A percentile compares a stretch with the other conserved stretches of the same genome.
Evolutionary conservation across 2,797 vertebrate genomes (phyloP).

Genomic region (Hafferia zeledoni): DNA sequence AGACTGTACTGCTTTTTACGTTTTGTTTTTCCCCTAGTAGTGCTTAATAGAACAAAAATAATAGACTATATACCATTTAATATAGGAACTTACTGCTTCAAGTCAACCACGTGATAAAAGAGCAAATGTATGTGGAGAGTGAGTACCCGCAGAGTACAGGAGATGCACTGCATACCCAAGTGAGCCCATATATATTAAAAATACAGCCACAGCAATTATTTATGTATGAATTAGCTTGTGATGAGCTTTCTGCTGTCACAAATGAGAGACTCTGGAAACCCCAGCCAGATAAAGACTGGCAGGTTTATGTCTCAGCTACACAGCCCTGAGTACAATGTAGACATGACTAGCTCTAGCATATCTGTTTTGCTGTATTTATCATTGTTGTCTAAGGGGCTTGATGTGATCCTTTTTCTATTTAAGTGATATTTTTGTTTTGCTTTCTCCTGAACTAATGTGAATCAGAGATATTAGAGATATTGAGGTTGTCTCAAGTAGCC

Average conservation of each 20-base stretch:
- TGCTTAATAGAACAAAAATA: background rate
- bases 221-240: background rate
- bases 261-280: slow-evolving; percentile 1
- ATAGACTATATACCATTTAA: background rate
- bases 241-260: background rate
- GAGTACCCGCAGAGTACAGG: background rate
- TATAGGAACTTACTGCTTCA: background rate
- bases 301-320: background rate
- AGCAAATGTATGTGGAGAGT: background rate
- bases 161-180: background rate
- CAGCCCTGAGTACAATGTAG: background rate
- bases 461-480: background rate
- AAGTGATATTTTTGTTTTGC: background rate
- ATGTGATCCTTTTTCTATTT: background rate
- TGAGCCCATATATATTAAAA: background rate
- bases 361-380: background rate
- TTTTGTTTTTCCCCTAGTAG: background rate
- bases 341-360: background rate
- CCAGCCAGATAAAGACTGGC: background rate
- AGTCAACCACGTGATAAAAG: background rate
- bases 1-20: background rate
- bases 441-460: background rate
- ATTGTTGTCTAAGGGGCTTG: background rate
- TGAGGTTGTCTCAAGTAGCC: background rate
- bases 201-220: background rate